Evolutionary conservation across 1,140 invertebrate species (phyloP).

Genomic region (Aphelenchoides avenae): DNA sequence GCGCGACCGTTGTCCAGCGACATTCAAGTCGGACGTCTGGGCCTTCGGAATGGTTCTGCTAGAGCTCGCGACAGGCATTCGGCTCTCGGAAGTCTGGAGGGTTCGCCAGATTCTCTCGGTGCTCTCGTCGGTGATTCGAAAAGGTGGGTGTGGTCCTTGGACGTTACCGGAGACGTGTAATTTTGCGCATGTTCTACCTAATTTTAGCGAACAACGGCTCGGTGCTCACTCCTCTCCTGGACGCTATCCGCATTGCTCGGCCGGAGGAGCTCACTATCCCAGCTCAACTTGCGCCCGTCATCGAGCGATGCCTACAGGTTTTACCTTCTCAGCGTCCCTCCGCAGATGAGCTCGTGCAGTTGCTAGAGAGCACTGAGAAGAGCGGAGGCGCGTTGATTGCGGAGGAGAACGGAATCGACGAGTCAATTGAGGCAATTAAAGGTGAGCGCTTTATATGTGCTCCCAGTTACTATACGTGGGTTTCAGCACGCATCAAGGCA

Average conservation of each 20-base stretch:
- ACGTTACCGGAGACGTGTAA: not conserved
- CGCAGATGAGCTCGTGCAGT: constrained; percentile 5
- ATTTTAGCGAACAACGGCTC: constrained; percentile 33
- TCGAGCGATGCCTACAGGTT: constrained; percentile 26
- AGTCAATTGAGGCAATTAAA: constrained; percentile 22
- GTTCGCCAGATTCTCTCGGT: constrained; percentile 37
- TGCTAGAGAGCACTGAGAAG: constrained; percentile 5
- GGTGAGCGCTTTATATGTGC: too few species aligned
- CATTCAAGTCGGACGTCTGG: constrained; percentile 39
- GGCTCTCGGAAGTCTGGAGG: constrained; percentile 31
- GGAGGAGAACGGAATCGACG: constrained; percentile 17
- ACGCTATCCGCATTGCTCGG: constrained; percentile 18
- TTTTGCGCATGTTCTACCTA: constrained; percentile 8
- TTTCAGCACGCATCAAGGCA: constrained; percentile 30
- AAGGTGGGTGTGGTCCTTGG: constrained; percentile 9
- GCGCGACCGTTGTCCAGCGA: constrained; percentile 14
- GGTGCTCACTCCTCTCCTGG: constrained; percentile 18
- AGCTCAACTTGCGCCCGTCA: not conserved
- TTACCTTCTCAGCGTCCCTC: constrained; percentile 30
- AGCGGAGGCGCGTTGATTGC: not conserved
- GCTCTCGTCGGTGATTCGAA: constrained; percentile 14
- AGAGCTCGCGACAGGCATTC: constrained; percentile 24
- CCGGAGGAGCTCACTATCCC: constrained; percentile 12
- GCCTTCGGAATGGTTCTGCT: constrained; percentile 35
- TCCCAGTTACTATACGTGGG: too few species aligned